These are phyloP conservation scores for Himalopsyche phryganea DNA, from an alignment of 1,140 invertebrate species.

Conservation along the genomic window DNA sequence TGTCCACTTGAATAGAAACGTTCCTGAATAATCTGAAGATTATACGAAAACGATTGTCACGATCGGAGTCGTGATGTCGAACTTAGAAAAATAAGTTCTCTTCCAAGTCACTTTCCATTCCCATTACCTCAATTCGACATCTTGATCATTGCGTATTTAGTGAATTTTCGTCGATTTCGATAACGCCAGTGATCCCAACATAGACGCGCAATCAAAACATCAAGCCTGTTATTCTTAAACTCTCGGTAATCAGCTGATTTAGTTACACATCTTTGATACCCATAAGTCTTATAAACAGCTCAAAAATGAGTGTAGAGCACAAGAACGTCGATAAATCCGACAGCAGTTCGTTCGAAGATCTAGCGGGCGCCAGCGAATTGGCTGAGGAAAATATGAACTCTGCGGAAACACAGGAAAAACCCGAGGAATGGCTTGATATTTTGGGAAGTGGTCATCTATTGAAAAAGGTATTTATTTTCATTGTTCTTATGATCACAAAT, in stretches of 20 bases:
- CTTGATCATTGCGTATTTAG: too few species aligned
- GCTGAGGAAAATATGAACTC: conserved; percentile 44
- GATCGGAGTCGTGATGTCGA: neutral
- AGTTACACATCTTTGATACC: conserved; percentile 33
- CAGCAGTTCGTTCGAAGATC: conserved; percentile 52
- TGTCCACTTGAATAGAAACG: too few species aligned
- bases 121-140: too few species aligned
- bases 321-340: conserved; percentile 48
- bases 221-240: too few species aligned
- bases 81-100: neutral
- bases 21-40: too few species aligned
- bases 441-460: conserved; percentile 47
- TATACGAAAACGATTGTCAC: neutral
- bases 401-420: conserved; percentile 41
- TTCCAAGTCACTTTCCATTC: neutral
- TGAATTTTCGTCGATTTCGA: too few species aligned
- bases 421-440: conserved; percentile 45
- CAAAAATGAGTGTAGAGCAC: conserved; percentile 45
- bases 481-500: too few species aligned
- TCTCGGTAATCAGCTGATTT: too few species aligned
- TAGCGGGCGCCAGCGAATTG: conserved; percentile 45
- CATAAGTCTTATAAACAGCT: too few species aligned
- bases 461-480: conserved; percentile 41
- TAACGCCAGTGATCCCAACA: too few species aligned
- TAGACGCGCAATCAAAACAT: too few species aligned